Evolutionary conservation across 2,888 invertebrate genomes (phyloP).

Genomic region (Lacanobia wlatinum): DNA sequence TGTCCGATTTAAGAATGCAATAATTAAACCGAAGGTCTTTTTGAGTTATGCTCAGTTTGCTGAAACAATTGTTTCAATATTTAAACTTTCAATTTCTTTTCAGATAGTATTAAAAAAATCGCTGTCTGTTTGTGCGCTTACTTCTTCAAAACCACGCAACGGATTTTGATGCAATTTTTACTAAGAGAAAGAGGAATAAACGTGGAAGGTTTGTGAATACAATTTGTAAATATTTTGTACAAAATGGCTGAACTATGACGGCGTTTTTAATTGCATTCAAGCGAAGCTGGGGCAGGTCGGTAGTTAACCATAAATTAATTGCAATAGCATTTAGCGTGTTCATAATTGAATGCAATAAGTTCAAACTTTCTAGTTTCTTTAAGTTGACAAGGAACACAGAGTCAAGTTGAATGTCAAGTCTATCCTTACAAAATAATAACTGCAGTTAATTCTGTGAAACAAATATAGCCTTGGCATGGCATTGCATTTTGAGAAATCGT

Average conservation of each 20-base stretch:
- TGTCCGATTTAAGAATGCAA: conserved; percentile 59
- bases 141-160: not conserved
- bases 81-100: conserved; percentile 23
- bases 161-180: not conserved
- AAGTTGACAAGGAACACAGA: conserved; percentile 38
- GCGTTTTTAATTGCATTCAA: not conserved
- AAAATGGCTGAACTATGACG: not conserved
- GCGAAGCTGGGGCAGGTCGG: not conserved
- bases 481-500: conserved; percentile 16
- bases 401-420: conserved; percentile 59
- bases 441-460: conserved; percentile 22
- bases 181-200: too few species aligned
- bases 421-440: conserved; percentile 22
- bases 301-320: conserved; percentile 46
- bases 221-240: too few species aligned
- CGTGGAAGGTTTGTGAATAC: too few species aligned
- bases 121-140: not conserved
- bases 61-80: conserved; percentile 11
- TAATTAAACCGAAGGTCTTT: conserved; percentile 47
- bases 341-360: conserved; percentile 48
- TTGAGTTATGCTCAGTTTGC: conserved; percentile 32
- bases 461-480: conserved; percentile 32
- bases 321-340: conserved; percentile 33
- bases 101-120: too few species aligned
- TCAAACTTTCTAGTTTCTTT: conserved; percentile 26